Evolutionary conservation across 1,140 invertebrate genomes (phyloP).

Genomic region (Aleiodes sp.): DNA sequence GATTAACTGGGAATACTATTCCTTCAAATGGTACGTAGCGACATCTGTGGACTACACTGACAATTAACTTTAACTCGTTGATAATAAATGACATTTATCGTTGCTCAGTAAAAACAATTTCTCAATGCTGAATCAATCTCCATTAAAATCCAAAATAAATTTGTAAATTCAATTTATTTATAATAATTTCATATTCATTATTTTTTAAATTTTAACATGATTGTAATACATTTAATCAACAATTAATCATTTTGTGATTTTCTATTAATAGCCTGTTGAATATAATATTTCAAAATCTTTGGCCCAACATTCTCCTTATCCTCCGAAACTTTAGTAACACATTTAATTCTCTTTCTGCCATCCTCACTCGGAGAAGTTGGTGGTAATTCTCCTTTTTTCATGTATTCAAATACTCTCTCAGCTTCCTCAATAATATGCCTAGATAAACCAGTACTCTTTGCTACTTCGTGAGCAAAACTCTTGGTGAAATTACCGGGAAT

Average conservation of each 20-base stretch:
- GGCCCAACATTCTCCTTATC: background rate
- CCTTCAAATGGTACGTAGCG: no score
- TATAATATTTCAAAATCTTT: background rate
- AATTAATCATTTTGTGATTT: background rate
- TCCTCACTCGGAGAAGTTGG: slow-evolving; percentile 17
- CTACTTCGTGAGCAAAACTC: slow-evolving; percentile 50
- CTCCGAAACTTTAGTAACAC: background rate
- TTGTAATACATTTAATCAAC: no score
- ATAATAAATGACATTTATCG: no score
- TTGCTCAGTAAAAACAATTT: no score
- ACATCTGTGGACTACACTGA: no score
- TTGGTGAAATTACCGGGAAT: slow-evolving; percentile 35
- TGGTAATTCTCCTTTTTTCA: slow-evolving; percentile 34
- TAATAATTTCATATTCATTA: no score
- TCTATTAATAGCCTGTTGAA: background rate
- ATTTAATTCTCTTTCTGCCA: slow-evolving; percentile 21
- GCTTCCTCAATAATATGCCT: slow-evolving; percentile 37
- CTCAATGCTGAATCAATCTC: no score
- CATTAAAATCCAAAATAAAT: no score
- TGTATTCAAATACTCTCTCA: slow-evolving; percentile 37
- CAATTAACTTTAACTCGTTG: no score
- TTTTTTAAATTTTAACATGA: no score
- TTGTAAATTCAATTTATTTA: no score
- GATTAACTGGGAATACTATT: no score
- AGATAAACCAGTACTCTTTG: slow-evolving; percentile 40